Percentiles rank a stretch among this genome's conserved stretches.
Evolutionary conservation across 2,888 invertebrate genomes (phyloP).

Genomic region (Hypercompe scribonia): DNA sequence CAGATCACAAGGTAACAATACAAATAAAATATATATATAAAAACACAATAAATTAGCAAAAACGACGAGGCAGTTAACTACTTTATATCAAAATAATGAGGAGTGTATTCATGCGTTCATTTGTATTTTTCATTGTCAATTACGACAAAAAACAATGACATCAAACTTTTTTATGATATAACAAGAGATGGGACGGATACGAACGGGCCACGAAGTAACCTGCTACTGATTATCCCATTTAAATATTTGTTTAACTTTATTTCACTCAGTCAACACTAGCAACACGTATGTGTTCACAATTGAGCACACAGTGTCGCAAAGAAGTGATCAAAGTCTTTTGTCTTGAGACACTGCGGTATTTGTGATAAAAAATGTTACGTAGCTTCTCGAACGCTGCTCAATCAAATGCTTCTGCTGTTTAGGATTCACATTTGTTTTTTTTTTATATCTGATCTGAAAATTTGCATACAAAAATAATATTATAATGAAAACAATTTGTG

Average conservation of each 20-base stretch:
- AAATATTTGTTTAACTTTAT: background rate
- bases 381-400: no score
- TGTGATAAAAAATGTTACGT: no score
- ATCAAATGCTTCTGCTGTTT: no score
- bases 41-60: no score
- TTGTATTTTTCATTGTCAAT: slow-evolving; percentile 13
- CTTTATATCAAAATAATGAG: slow-evolving; percentile 10
- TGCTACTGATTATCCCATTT: background rate
- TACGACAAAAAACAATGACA: slow-evolving; percentile 5
- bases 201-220: slow-evolving; percentile 16
- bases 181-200: background rate
- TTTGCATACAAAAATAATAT: background rate
- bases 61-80: background rate
- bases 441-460: background rate
- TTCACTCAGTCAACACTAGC: background rate
- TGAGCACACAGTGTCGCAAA: no score
- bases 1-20: no score
- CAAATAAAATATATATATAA: no score
- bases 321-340: no score
- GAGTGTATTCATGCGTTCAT: background rate
- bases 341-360: no score
- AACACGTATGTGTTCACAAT: no score
- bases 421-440: no score
- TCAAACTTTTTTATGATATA: slow-evolving; percentile 10
- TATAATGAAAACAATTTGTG: background rate